A percentile compares a stretch with the other conserved stretches of the same genome.
phyloP scores from a whole-genome alignment of 2,888 invertebrate genomes.

The Platynereis dumerilii region DNA sequence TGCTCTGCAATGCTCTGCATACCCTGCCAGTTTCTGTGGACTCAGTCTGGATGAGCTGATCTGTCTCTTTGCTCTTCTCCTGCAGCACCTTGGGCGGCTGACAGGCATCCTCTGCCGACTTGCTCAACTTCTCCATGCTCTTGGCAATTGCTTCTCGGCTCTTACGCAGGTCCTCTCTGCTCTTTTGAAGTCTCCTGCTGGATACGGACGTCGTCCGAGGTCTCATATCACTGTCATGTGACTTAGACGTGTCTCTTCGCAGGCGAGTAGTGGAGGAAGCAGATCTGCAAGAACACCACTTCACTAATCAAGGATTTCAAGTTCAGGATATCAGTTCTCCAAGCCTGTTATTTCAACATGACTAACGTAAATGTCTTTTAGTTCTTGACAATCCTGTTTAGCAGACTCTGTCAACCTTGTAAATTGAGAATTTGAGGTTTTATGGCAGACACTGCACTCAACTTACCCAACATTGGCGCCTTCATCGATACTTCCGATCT shows the following conservation, averaged over 20 bases:
- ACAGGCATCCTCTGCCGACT: slow-evolving; percentile 29
- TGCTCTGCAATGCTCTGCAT: too few relatives aligned
- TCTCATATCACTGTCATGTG: not conserved
- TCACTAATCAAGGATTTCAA: not conserved
- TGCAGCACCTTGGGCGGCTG: slow-evolving; percentile 27
- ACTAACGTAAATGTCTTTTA: too few relatives aligned
- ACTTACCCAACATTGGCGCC: not conserved
- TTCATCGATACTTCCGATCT: slow-evolving; percentile 43
- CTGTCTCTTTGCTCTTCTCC: slow-evolving; percentile 33
- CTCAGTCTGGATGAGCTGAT: slow-evolving; percentile 57
- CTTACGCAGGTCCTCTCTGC: too few relatives aligned
- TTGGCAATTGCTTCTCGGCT: not conserved
- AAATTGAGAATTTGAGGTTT: too few relatives aligned
- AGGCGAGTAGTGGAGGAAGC: too few relatives aligned
- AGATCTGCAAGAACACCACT: too few relatives aligned
- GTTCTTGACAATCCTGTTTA: too few relatives aligned
- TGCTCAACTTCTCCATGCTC: not conserved
- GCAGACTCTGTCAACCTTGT: too few relatives aligned
- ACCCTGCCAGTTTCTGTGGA: slow-evolving; percentile 57
- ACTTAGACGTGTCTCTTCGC: not conserved
- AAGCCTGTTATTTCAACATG: too few relatives aligned
- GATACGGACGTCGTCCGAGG: not conserved
- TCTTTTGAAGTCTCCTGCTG: too few relatives aligned
- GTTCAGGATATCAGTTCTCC: too few relatives aligned
- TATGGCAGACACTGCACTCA: too few relatives aligned